Conservation (phyloP, 2,797 vertebrate species). For the Macropus fuliginosus region DNA sequence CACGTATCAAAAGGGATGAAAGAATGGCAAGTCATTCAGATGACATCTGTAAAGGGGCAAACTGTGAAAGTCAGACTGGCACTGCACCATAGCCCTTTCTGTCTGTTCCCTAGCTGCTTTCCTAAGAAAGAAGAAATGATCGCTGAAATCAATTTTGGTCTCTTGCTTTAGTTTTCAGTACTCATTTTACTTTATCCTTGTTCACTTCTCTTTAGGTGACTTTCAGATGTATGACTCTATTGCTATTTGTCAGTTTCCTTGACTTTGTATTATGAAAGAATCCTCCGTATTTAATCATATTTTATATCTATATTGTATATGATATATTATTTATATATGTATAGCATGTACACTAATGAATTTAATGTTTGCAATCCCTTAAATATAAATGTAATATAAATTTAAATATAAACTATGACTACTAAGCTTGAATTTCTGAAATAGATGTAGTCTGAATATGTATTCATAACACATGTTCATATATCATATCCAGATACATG, state of each 20-base stretch:
- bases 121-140: slow-evolving; percentile 52
- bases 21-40: not conserved
- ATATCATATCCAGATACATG: not conserved
- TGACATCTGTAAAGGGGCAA: not conserved
- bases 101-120: slow-evolving; percentile 38
- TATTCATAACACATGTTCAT: not conserved
- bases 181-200: slow-evolving; percentile 34
- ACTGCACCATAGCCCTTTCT: not conserved
- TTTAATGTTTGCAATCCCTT: not conserved
- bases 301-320: too few relatives aligned
- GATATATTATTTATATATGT: not conserved
- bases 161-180: slow-evolving; percentile 13
- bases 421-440: too few relatives aligned
- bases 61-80: slow-evolving; percentile 47
- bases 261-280: not conserved
- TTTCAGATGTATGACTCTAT: not conserved
- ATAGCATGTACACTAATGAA: not conserved
- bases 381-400: not conserved
- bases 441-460: too few relatives aligned
- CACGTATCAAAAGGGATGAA: slow-evolving; percentile 27
- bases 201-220: not conserved
- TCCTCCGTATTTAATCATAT: not conserved
- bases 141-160: slow-evolving; percentile 20
- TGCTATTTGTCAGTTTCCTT: not conserved
- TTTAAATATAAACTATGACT: too few relatives aligned